phyloP scores from a whole-genome alignment of 2,888 invertebrate species.

The Drosophila anomalipes region DNA sequence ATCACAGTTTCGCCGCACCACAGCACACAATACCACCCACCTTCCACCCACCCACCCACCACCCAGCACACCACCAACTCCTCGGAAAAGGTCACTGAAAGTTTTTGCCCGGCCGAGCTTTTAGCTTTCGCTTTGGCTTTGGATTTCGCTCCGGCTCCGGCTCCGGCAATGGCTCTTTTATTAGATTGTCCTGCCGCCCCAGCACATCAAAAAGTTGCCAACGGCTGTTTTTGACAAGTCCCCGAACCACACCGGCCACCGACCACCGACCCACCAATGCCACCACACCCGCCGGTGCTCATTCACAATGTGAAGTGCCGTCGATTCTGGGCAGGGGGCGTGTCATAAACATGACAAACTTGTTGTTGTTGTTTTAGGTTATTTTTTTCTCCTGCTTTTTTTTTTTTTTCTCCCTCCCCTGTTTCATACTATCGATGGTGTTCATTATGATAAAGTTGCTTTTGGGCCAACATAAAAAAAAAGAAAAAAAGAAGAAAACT shows the following conservation, averaged over 20 bases:
- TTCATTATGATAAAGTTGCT: conserved; percentile 57
- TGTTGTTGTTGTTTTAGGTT: conserved; percentile 7
- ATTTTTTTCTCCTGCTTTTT: neutral
- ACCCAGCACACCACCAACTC: neutral
- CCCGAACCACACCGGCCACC: neutral
- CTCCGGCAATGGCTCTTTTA: conserved; percentile 56
- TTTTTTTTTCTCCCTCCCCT: conserved; percentile 12
- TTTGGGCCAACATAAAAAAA: conserved; percentile 10
- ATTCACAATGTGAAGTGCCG: conserved; percentile 53
- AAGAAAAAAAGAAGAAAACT: conserved; percentile 18
- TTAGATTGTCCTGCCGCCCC: conserved; percentile 70
- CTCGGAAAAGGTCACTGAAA: conserved; percentile 67
- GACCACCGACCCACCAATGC: neutral
- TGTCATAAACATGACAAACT: conserved; percentile 74
- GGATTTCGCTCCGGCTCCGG: neutral
- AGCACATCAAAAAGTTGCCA: conserved; percentile 74
- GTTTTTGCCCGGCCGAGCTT: conserved; percentile 50
- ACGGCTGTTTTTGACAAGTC: conserved; percentile 72
- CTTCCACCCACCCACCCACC: too few species aligned
- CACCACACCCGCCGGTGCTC: neutral
- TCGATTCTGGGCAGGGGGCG: conserved; percentile 40
- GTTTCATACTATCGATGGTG: conserved; percentile 22
- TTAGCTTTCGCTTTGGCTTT: neutral
- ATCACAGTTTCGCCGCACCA: conserved; percentile 41
- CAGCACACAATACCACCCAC: neutral